Percentiles rank a stretch among this genome's conserved stretches.
These are phyloP conservation scores for Proteles cristata DNA, from an alignment of 2,113 vertebrate species.

Conservation along the genomic window DNA sequence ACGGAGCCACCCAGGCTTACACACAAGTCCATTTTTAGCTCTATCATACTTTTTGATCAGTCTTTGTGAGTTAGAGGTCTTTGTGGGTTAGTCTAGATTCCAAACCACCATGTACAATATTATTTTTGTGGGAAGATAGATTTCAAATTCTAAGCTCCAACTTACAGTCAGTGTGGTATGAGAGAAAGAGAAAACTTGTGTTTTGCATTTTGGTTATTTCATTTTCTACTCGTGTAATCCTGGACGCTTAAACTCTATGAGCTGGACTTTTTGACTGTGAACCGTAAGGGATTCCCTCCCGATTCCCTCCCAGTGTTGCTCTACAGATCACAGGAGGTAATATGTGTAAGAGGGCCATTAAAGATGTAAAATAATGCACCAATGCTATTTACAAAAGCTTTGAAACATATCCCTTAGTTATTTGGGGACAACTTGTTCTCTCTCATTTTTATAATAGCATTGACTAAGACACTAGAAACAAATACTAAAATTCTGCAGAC, in stretches of 20 bases:
- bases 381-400: neutral
- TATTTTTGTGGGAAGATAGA: neutral
- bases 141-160: neutral
- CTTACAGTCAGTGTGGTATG: neutral
- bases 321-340: neutral
- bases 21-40: neutral
- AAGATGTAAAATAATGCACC: neutral
- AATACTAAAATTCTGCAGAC: neutral
- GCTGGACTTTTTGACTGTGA: neutral
- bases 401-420: neutral
- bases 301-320: neutral
- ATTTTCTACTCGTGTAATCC: neutral
- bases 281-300: neutral
- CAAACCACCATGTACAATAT: neutral
- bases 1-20: too few species aligned
- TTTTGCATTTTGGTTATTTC: slow-evolving; percentile 5
- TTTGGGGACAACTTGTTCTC: neutral
- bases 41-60: neutral
- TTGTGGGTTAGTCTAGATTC: neutral
- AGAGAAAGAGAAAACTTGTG: slow-evolving; percentile 16
- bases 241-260: neutral
- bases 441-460: neutral
- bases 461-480: neutral
- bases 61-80: neutral
- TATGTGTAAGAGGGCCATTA: neutral